A percentile compares a stretch with the other conserved stretches of the same genome.
These are phyloP conservation scores for Dromas ardeola DNA, from an alignment of 2,113 vertebrate genomes.

Conservation along the genomic window DNA sequence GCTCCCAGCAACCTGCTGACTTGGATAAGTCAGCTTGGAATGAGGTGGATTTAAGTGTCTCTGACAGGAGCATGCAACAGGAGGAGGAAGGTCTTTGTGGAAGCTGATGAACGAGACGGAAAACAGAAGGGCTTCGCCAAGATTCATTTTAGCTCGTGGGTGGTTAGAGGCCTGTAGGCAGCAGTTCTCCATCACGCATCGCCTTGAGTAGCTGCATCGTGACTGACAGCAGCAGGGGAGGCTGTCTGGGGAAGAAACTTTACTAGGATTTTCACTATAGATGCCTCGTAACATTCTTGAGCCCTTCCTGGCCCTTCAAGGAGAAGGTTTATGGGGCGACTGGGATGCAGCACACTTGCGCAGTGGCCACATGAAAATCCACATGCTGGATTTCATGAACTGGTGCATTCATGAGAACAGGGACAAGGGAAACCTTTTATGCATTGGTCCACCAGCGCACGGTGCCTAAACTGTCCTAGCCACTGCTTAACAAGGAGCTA, in stretches of 20 bases:
- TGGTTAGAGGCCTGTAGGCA: background rate
- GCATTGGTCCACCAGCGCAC: background rate
- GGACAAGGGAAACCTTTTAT: background rate
- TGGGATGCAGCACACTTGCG: background rate
- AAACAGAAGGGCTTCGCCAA: constrained; percentile 29
- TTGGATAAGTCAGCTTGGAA: constrained; percentile 4
- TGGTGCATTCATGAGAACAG: background rate
- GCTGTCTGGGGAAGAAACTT: background rate
- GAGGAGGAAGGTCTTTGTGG: constrained; percentile 4
- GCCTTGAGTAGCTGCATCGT: constrained; percentile 16
- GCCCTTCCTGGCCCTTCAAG: background rate
- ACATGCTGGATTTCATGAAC: background rate
- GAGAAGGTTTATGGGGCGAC: background rate
- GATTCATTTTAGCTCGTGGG: constrained; percentile 4
- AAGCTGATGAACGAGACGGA: background rate
- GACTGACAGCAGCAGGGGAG: constrained; percentile 43
- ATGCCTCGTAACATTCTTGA: background rate
- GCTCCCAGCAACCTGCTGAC: constrained; percentile 7
- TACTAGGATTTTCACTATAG: background rate
- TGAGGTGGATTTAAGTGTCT: constrained; percentile 24
- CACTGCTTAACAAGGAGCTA: background rate
- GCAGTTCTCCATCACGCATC: background rate
- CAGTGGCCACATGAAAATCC: background rate
- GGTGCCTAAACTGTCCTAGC: background rate
- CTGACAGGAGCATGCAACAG: constrained; percentile 6